These are phyloP conservation scores for Brotula barbata DNA, from an alignment of 2,797 vertebrate genomes.

Conservation along the genomic window DNA sequence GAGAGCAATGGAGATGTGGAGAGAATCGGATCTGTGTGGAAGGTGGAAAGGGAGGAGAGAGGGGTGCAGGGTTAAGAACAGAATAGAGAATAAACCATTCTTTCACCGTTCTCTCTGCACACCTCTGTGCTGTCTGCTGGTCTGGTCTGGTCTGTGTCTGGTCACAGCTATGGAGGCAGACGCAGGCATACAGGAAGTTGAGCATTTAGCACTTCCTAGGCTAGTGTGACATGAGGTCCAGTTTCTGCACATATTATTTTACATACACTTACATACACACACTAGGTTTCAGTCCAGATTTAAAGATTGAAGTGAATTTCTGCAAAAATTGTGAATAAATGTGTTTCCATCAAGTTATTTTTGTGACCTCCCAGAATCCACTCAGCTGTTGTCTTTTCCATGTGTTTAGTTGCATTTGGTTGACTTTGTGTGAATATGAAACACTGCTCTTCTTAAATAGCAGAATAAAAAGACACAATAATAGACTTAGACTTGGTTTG, in stretches of 20 bases:
- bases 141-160: constrained; percentile 61
- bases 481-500: too few relatives aligned
- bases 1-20: constrained; percentile 35
- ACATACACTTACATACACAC: too few relatives aligned
- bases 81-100: constrained; percentile 47
- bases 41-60: constrained; percentile 23
- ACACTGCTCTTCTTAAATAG: too few relatives aligned
- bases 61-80: constrained; percentile 37
- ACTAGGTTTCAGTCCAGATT: too few relatives aligned
- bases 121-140: constrained; percentile 35
- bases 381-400: too few relatives aligned
- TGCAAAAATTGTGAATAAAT: too few relatives aligned
- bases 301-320: too few relatives aligned
- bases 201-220: constrained; percentile 68
- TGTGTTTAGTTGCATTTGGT: too few relatives aligned
- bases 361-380: too few relatives aligned
- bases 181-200: constrained; percentile 66
- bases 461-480: too few relatives aligned
- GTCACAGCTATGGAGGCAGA: constrained; percentile 57
- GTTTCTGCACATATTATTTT: constrained; percentile 36
- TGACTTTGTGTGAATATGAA: too few relatives aligned
- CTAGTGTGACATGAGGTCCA: constrained; percentile 35
- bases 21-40: constrained; percentile 41
- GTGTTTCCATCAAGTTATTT: too few relatives aligned
- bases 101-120: constrained; percentile 39